These are phyloP conservation scores for Aphelinus certus DNA, from an alignment of 1,140 invertebrate species.

Conservation along the genomic window DNA sequence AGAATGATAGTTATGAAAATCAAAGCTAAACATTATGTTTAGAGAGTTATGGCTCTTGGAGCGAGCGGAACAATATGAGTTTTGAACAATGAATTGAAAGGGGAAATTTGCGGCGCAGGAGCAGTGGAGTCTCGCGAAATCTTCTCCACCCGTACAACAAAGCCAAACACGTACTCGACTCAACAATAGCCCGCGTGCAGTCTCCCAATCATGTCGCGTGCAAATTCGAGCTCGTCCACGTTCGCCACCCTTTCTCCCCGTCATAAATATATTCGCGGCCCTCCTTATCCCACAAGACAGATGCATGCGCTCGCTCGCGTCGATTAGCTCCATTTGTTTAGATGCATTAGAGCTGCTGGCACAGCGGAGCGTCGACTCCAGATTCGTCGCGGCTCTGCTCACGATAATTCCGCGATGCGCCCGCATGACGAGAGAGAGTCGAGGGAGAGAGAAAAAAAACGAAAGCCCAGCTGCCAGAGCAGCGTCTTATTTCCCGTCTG, in stretches of 20 bases:
- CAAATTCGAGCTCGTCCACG: conserved; percentile 32
- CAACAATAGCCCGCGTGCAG: conserved; percentile 8
- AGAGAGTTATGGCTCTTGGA: too few relatives aligned
- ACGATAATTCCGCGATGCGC: neutral
- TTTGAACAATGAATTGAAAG: too few relatives aligned
- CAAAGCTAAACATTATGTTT: too few relatives aligned
- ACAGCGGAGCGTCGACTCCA: neutral
- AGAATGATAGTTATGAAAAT: too few relatives aligned
- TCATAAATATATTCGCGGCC: conserved; percentile 30
- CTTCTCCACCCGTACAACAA: neutral
- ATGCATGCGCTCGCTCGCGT: neutral
- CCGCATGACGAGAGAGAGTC: conserved; percentile 12
- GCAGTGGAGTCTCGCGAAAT: neutral
- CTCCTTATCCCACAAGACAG: neutral
- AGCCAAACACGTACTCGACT: conserved; percentile 7
- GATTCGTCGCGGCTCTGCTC: neutral
- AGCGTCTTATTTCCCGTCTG: neutral
- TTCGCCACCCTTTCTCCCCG: conserved; percentile 23
- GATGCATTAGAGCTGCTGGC: too few relatives aligned
- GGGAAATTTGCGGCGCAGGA: too few relatives aligned
- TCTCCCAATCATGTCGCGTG: conserved; percentile 34
- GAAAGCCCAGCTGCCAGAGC: too few relatives aligned
- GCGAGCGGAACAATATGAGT: too few relatives aligned
- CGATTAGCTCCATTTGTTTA: conserved; percentile 30
- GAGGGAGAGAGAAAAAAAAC: neutral